Percentiles rank a stretch among this genome's conserved stretches.
Evolutionary conservation across 2,113 vertebrate species (phyloP).

Genomic region (Nansenia antarctica): DNA sequence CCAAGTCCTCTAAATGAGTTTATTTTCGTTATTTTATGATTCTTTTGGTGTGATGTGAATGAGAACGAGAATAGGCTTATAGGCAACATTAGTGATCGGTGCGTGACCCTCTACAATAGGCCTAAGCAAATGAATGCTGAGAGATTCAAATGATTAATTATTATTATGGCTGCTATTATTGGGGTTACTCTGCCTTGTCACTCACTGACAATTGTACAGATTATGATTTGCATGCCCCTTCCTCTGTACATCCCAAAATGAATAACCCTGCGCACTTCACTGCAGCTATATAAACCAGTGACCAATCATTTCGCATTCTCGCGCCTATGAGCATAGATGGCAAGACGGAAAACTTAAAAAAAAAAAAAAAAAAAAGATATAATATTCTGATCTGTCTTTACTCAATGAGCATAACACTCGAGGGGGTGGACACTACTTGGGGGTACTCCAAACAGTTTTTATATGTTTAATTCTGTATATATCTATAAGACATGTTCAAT

Average conservation of each 20-base stretch:
- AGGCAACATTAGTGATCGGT: background rate
- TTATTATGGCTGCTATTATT: constrained; percentile 25
- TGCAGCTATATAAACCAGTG: constrained; percentile 74
- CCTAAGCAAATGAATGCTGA: background rate
- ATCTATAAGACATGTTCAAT: too few relatives aligned
- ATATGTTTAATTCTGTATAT: too few relatives aligned
- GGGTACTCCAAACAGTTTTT: too few relatives aligned
- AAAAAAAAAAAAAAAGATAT: too few relatives aligned
- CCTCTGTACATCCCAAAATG: constrained; percentile 58
- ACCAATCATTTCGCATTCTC: constrained; percentile 29
- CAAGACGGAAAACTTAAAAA: background rate
- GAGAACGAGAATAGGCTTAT: background rate
- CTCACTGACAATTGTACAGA: constrained; percentile 33
- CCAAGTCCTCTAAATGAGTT: constrained; percentile 21
- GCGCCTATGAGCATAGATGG: background rate
- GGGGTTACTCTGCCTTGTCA: background rate
- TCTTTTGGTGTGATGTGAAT: constrained; percentile 29
- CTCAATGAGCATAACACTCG: too few relatives aligned
- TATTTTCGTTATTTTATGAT: constrained; percentile 47
- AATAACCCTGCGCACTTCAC: constrained; percentile 65
- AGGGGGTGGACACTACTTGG: too few relatives aligned
- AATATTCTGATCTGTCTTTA: too few relatives aligned
- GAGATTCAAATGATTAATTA: background rate
- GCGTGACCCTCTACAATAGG: background rate
- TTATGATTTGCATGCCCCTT: constrained; percentile 28